A percentile compares a stretch with the other conserved stretches of the same genome.
These are phyloP conservation scores for Sminthurides bifidus DNA, from an alignment of 1,140 invertebrate genomes.

Conservation along the genomic window DNA sequence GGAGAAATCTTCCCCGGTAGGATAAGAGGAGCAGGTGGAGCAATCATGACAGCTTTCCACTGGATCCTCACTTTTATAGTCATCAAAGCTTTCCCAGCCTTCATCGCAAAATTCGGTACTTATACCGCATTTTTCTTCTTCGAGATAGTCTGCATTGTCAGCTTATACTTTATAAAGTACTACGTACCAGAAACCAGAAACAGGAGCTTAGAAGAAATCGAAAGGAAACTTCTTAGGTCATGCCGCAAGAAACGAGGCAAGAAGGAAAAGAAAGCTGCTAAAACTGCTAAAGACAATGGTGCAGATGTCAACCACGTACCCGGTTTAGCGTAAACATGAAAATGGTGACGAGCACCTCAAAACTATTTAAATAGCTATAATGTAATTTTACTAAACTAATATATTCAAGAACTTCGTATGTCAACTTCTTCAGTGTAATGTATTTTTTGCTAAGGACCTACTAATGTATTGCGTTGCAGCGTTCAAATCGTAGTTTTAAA, in stretches of 20 bases:
- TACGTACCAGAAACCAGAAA: constrained; percentile 50
- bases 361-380: background rate
- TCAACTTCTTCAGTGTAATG: too few species aligned
- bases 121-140: constrained; percentile 38
- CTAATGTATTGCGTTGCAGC: too few species aligned
- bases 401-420: too few species aligned
- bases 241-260: constrained; percentile 18
- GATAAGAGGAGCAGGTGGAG: constrained; percentile 20
- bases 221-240: constrained; percentile 19
- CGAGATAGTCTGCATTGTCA: constrained; percentile 36
- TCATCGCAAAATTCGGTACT: constrained; percentile 39
- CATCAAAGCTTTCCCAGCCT: constrained; percentile 42
- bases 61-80: constrained; percentile 39
- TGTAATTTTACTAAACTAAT: too few species aligned
- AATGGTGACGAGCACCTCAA: too few species aligned
- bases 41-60: constrained; percentile 22
- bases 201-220: constrained; percentile 49
- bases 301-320: background rate
- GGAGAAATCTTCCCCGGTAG: constrained; percentile 44
- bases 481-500: too few species aligned
- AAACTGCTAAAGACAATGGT: background rate
- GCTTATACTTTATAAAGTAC: constrained; percentile 43
- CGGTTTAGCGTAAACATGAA: too few species aligned
- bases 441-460: too few species aligned
- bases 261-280: background rate